These are phyloP conservation scores for Drosophila mimica DNA, from an alignment of 2,888 invertebrate genomes.

Conservation along the genomic window DNA sequence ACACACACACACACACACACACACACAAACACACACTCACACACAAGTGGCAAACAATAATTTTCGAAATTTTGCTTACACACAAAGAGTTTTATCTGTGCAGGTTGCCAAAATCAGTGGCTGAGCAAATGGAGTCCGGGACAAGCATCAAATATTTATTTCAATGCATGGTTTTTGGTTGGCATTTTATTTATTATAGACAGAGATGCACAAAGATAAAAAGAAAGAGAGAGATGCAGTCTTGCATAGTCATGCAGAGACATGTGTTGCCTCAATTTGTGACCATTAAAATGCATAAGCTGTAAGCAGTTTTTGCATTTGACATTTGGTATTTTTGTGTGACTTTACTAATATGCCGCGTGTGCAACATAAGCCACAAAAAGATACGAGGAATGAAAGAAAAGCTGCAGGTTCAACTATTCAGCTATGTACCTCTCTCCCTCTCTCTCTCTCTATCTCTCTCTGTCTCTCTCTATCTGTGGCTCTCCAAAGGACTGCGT, in stretches of 20 bases:
- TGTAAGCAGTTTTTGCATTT: constrained; percentile 64
- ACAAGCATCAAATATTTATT: constrained; percentile 68
- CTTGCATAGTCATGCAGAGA: constrained; percentile 4
- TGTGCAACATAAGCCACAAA: constrained; percentile 11
- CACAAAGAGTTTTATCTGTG: constrained; percentile 14
- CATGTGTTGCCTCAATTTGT: constrained; percentile 66
- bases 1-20: neutral
- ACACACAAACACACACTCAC: too few relatives aligned
- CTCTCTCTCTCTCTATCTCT: too few relatives aligned
- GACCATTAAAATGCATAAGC: constrained; percentile 77
- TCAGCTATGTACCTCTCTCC: neutral
- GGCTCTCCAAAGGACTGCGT: constrained; percentile 11
- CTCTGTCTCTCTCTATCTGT: neutral
- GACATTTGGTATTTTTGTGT: constrained; percentile 53
- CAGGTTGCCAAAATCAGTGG: constrained; percentile 48
- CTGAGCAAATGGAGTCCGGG: constrained; percentile 27
- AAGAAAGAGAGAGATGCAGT: constrained; percentile 1
- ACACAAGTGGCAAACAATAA: neutral
- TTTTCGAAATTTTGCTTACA: neutral
- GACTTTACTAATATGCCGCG: constrained; percentile 69
- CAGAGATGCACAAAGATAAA: constrained; percentile 2
- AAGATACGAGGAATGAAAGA: neutral
- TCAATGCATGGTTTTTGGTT: constrained; percentile 54
- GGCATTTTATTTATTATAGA: constrained; percentile 61
- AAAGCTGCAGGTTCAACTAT: constrained; percentile 21